These are phyloP conservation scores for Neodiprion fabricii DNA, from an alignment of 1,140 invertebrate genomes.

Conservation along the genomic window DNA sequence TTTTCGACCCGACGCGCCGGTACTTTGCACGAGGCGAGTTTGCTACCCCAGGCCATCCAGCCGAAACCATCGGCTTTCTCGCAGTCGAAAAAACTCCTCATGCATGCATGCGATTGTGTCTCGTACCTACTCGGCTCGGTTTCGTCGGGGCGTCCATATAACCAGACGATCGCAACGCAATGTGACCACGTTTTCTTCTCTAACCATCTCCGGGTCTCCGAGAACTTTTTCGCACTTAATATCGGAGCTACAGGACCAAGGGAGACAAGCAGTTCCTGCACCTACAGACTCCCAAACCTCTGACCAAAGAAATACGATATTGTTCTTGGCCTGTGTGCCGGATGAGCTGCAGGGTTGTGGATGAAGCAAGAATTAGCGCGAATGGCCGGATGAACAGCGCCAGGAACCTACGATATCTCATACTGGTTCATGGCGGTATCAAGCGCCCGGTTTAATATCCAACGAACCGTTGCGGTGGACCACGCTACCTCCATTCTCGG, in stretches of 20 bases:
- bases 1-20: background rate
- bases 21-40: background rate
- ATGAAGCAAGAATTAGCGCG: background rate
- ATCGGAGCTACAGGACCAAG: no score
- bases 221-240: background rate
- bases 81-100: background rate
- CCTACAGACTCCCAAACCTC: background rate
- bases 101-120: background rate
- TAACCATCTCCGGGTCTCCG: background rate
- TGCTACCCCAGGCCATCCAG: background rate
- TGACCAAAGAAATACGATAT: background rate
- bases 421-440: background rate
- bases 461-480: slow-evolving; percentile 2
- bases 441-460: slow-evolving; percentile 7
- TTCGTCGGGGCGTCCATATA: background rate
- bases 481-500: background rate
- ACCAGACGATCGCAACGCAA: background rate
- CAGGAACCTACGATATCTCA: background rate
- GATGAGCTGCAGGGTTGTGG: background rate
- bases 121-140: background rate
- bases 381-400: background rate
- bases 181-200: no score
- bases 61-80: background rate
- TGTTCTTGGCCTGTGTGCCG: no score
- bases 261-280: background rate